phyloP scores from a whole-genome alignment of 2,797 vertebrate species.

The Ctenopoma multispine region DNA sequence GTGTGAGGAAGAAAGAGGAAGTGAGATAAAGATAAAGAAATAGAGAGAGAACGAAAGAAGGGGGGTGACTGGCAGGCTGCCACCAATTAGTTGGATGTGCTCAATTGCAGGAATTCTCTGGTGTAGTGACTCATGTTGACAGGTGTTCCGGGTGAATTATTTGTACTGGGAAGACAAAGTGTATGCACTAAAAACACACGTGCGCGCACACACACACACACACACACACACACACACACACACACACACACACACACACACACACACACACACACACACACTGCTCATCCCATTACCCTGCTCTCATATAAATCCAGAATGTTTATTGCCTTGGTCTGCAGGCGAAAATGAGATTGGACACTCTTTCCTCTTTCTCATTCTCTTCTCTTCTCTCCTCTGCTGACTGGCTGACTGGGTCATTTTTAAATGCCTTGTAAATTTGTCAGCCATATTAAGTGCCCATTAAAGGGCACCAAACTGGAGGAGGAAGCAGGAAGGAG shows the following conservation, averaged over 20 bases:
- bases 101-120: constrained; percentile 87
- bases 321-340: constrained; percentile 74
- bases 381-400: constrained; percentile 59
- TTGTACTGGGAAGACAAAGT: constrained; percentile 59
- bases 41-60: background rate
- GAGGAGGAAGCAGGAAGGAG: constrained; percentile 67
- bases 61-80: constrained; percentile 81
- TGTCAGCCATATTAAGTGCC: constrained; percentile 85
- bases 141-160: constrained; percentile 82
- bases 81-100: constrained; percentile 90
- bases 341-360: constrained; percentile 79
- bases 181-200: constrained; percentile 48
- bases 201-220: too few relatives aligned
- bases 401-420: constrained; percentile 78
- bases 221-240: too few relatives aligned
- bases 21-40: background rate
- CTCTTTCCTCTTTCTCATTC: constrained; percentile 64
- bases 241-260: constrained; percentile 49
- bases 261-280: constrained; percentile 14
- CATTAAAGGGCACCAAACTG: constrained; percentile 81
- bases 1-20: constrained; percentile 29
- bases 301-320: constrained; percentile 77
- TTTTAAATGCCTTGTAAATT: constrained; percentile 86
- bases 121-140: constrained; percentile 84
- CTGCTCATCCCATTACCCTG: constrained; percentile 58